These are phyloP conservation scores for Megaceryle maxima DNA, from an alignment of 2,113 vertebrate genomes.

Conservation along the genomic window DNA sequence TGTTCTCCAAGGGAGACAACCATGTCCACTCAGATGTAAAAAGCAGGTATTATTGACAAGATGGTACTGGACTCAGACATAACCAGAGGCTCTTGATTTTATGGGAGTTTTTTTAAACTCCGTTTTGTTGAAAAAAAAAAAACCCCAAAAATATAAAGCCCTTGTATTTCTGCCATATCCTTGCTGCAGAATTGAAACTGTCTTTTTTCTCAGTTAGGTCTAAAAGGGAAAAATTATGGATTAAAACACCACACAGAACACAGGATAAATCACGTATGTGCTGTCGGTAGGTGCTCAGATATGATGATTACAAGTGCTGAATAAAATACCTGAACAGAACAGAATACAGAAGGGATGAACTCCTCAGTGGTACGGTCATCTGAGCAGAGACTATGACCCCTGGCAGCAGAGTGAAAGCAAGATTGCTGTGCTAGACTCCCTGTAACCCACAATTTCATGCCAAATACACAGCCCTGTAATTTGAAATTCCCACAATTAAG, in stretches of 20 bases:
- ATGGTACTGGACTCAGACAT: not conserved
- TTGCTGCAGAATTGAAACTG: not conserved
- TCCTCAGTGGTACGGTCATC: not conserved
- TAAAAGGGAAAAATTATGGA: not conserved
- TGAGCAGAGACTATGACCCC: not conserved
- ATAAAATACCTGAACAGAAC: not conserved
- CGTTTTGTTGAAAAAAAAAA: not conserved
- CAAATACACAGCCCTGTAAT: not conserved
- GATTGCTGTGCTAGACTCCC: not conserved
- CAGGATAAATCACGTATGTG: not conserved
- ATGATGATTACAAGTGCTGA: not conserved
- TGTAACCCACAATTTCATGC: not conserved
- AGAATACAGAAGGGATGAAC: not conserved
- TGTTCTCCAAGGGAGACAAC: not conserved
- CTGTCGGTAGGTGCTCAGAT: not conserved
- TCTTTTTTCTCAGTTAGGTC: not conserved
- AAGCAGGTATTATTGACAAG: not conserved
- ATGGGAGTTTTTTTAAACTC: not conserved
- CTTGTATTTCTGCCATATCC: not conserved
- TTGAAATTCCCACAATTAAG: not conserved
- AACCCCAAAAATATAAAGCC: not conserved
- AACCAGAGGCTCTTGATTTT: not conserved
- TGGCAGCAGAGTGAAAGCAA: not conserved
- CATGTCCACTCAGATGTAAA: not conserved
- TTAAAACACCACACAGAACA: not conserved